These are phyloP conservation scores for Styela plicata DNA, from an alignment of 23 tunicate species.

Conservation along the genomic window DNA sequence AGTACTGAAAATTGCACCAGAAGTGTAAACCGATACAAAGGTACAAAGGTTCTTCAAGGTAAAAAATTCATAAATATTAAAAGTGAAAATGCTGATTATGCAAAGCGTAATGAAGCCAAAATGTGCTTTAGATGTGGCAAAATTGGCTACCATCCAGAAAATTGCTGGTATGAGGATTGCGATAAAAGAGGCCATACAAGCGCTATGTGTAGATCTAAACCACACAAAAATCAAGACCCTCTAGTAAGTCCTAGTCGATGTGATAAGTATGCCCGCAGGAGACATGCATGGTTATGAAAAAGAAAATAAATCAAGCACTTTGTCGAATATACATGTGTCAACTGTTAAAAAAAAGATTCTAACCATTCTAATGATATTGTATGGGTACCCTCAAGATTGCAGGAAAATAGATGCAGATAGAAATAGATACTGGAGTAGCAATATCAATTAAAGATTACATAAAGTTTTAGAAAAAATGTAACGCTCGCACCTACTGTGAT, in stretches of 20 bases:
- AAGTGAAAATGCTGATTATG: background rate
- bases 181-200: background rate
- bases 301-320: background rate
- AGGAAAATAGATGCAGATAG: background rate
- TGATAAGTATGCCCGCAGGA: background rate
- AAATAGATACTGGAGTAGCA: background rate
- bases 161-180: background rate
- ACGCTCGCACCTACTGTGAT: background rate
- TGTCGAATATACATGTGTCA: background rate
- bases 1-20: background rate
- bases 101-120: background rate
- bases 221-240: background rate
- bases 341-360: background rate
- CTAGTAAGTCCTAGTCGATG: background rate
- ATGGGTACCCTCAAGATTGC: background rate
- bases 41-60: background rate
- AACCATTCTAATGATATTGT: background rate
- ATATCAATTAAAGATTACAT: background rate
- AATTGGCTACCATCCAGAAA: background rate
- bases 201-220: background rate
- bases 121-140: background rate
- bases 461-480: background rate
- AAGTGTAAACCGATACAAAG: background rate
- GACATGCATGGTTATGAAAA: too few relatives aligned
- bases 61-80: too few relatives aligned